Evolutionary conservation across 2,888 invertebrate species (phyloP).

Genomic region (Euplagia quadripunctaria): DNA sequence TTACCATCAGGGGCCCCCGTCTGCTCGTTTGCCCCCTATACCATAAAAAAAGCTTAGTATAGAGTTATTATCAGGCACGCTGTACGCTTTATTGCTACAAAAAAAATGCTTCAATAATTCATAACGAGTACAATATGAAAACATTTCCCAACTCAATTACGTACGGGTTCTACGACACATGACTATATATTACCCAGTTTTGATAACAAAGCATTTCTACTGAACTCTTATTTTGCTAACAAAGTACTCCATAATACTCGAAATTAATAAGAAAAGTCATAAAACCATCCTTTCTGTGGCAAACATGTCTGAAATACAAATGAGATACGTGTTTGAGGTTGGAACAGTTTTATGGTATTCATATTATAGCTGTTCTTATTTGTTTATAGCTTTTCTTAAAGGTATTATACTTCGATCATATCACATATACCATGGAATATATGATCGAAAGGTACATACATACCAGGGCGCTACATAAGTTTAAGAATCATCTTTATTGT

Average conservation of each 20-base stretch:
- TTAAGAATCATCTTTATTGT: too few relatives aligned
- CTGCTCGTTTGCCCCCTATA: too few relatives aligned
- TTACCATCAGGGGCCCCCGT: too few relatives aligned
- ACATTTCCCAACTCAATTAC: background rate
- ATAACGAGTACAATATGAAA: background rate
- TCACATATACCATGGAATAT: too few relatives aligned
- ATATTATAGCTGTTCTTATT: background rate
- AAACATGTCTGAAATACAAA: conserved; percentile 2
- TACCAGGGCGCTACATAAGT: too few relatives aligned
- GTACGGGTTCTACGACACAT: background rate
- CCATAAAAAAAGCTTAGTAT: too few relatives aligned
- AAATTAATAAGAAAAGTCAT: background rate
- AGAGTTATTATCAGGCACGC: background rate
- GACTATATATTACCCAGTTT: background rate
- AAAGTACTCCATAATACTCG: background rate
- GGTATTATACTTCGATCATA: too few relatives aligned
- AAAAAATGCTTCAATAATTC: background rate
- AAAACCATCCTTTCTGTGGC: background rate
- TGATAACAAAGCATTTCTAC: background rate
- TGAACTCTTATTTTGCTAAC: background rate
- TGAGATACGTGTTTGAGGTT: conserved; percentile 3
- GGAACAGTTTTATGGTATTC: conserved; percentile 6
- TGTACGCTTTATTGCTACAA: background rate
- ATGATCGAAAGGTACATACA: too few relatives aligned
- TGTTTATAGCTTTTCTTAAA: background rate